Evolutionary conservation across 1,140 invertebrate genomes (phyloP).

Genomic region (Ips nitidus): DNA sequence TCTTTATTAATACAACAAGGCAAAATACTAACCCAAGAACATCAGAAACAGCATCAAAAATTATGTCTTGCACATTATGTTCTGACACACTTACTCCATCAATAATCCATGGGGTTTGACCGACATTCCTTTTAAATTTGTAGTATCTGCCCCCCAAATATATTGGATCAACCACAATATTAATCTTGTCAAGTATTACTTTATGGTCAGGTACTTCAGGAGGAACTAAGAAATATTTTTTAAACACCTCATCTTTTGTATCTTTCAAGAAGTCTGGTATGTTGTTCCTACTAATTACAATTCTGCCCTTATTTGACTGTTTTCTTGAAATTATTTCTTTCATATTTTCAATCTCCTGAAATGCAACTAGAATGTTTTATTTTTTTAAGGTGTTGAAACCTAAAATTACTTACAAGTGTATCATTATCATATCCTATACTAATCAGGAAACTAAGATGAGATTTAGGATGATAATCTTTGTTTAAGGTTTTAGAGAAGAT

Average conservation of each 20-base stretch:
- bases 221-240: constrained; percentile 52
- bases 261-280: constrained; percentile 54
- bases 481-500: constrained; percentile 38
- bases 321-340: constrained; percentile 24
- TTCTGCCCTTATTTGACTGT: constrained; percentile 34
- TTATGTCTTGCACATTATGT: constrained; percentile 88
- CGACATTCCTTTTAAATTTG: constrained; percentile 82
- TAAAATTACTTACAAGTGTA: constrained; percentile 32
- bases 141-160: constrained; percentile 77
- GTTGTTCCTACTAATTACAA: constrained; percentile 46
- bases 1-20: neutral
- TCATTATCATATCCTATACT: constrained; percentile 43
- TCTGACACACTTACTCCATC: constrained; percentile 78
- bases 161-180: constrained; percentile 57
- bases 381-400: constrained; percentile 5
- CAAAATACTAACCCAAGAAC: constrained; percentile 55
- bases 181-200: constrained; percentile 53
- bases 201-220: constrained; percentile 51
- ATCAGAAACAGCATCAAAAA: constrained; percentile 65
- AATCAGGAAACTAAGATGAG: constrained; percentile 46
- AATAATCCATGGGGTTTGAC: constrained; percentile 94
- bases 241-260: constrained; percentile 54
- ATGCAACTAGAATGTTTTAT: constrained; percentile 40
- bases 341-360: constrained; percentile 40
- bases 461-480: constrained; percentile 43